These are phyloP conservation scores for Trematocara stigmaticum DNA, from an alignment of 2,113 vertebrate genomes.

Conservation along the genomic window DNA sequence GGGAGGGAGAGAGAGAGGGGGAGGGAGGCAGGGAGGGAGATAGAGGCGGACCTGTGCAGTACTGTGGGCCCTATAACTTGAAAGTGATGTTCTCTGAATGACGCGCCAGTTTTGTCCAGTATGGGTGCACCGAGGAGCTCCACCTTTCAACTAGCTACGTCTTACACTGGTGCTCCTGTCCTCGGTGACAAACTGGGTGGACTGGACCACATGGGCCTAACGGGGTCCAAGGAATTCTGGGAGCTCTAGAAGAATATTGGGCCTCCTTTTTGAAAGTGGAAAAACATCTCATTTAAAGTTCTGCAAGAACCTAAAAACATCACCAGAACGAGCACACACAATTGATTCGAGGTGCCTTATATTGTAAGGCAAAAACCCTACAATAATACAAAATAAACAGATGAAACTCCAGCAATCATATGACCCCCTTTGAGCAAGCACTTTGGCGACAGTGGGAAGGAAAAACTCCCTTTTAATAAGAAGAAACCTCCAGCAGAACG, in stretches of 20 bases:
- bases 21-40: not conserved
- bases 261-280: not conserved
- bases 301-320: not conserved
- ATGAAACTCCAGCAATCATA: not conserved
- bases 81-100: conserved; percentile 27
- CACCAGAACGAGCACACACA: not conserved
- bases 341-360: not conserved
- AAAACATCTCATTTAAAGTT: not conserved
- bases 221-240: conserved; percentile 2
- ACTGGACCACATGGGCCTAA: not conserved
- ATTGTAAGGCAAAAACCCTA: not conserved
- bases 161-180: not conserved
- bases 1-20: not conserved
- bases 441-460: not conserved
- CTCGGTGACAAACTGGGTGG: not conserved
- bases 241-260: not conserved
- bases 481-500: not conserved
- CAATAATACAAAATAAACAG: not conserved
- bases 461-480: not conserved
- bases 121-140: not conserved
- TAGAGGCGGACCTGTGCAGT: conserved; percentile 15
- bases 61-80: conserved; percentile 12
- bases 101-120: not conserved
- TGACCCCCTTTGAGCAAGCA: not conserved
- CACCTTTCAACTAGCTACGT: not conserved